These are phyloP conservation scores for Excalfactoria chinensis DNA, from an alignment of 2,113 vertebrate genomes.

Conservation along the genomic window DNA sequence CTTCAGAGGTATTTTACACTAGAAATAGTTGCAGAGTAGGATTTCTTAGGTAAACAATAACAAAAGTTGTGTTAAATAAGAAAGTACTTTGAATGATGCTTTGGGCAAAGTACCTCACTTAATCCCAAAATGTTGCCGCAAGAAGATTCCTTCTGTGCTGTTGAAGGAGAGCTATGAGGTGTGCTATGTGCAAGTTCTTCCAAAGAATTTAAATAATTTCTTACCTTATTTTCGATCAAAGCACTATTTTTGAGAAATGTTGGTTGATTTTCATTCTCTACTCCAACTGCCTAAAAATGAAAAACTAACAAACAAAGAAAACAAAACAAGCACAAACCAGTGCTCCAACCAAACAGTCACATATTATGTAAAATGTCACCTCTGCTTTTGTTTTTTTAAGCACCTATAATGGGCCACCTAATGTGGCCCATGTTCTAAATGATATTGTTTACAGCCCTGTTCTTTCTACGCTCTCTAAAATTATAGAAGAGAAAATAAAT, in stretches of 20 bases:
- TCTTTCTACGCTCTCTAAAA: not conserved
- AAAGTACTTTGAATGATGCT: slow-evolving; percentile 37
- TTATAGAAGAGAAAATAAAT: not conserved
- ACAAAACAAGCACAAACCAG: not conserved
- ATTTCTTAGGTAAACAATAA: slow-evolving; percentile 22
- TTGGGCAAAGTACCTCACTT: slow-evolving; percentile 32
- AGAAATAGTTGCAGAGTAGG: not conserved
- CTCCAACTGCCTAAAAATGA: not conserved
- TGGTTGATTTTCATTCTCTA: not conserved
- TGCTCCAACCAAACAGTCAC: not conserved
- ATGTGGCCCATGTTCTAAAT: not conserved
- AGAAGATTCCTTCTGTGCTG: slow-evolving; percentile 31
- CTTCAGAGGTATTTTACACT: not conserved
- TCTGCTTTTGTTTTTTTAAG: not conserved
- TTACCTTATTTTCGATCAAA: not conserved
- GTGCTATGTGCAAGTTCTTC: not conserved
- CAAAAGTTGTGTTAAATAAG: not conserved
- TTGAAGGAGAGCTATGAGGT: not conserved
- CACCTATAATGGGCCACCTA: not conserved
- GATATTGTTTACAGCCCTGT: not conserved
- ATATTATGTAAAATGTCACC: not conserved
- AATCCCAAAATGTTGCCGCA: slow-evolving; percentile 52
- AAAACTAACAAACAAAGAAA: too few relatives aligned
- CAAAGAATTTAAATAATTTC: not conserved
- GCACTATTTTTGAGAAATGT: not conserved